phyloP scores from a whole-genome alignment of 92 coral and sea anemone species.

The Heliopora coerulea region DNA sequence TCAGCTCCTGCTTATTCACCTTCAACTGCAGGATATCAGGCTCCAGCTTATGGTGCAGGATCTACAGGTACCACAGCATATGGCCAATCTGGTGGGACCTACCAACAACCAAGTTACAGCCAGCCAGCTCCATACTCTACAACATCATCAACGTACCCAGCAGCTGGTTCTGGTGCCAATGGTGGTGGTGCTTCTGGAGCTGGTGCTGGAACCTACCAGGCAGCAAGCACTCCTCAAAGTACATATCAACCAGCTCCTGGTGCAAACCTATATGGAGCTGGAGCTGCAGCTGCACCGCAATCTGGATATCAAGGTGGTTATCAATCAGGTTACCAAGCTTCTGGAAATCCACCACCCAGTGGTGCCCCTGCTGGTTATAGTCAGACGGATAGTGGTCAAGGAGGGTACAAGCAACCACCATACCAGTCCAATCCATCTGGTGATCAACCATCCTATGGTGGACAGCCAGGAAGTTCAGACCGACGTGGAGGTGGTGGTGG shows the following conservation, averaged over 20 bases:
- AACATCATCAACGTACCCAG: not conserved
- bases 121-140: constrained; percentile 1
- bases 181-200: too few relatives aligned
- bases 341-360: not conserved
- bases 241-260: not conserved
- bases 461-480: not conserved
- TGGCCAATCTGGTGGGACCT: constrained; percentile 3
- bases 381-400: constrained; percentile 27
- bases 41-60: constrained; percentile 12
- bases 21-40: constrained; percentile 6
- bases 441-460: constrained; percentile 31
- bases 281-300: not conserved
- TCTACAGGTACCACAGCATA: not conserved
- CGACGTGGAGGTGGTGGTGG: constrained; percentile 25
- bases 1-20: constrained; percentile 2
- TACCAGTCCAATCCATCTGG: constrained; percentile 14
- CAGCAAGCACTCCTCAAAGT: not conserved
- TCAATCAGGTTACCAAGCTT: constrained; percentile 28
- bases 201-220: too few relatives aligned
- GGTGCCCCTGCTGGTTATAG: constrained; percentile 19
- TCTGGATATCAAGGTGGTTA: constrained; percentile 23
- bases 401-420: not conserved
- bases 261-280: not conserved
- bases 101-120: constrained; percentile 21
- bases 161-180: not conserved